Conservation (phyloP, 2,113 vertebrate genomes). For the Epinephelus lanceolatus region DNA sequence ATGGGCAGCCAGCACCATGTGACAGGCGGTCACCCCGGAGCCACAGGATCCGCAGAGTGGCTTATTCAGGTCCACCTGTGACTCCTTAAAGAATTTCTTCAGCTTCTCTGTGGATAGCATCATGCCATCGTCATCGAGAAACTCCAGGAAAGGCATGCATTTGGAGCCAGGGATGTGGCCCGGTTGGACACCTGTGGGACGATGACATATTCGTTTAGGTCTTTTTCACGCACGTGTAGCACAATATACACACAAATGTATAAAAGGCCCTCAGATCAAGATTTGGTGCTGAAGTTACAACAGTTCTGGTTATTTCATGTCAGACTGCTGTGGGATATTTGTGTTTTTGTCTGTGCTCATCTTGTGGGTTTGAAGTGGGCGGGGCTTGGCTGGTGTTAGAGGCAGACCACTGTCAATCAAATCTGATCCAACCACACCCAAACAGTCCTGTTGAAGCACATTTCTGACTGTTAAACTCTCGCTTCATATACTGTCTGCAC, state of each 20-base stretch:
- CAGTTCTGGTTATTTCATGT: background rate
- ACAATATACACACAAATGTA: no score
- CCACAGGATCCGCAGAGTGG: slow-evolving; percentile 88
- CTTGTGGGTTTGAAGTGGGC: no score
- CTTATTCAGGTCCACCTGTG: slow-evolving; percentile 83
- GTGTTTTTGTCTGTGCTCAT: background rate
- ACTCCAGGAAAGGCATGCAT: slow-evolving; percentile 52
- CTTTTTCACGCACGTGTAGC: background rate
- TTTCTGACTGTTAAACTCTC: no score
- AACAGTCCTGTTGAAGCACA: no score
- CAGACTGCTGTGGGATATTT: background rate
- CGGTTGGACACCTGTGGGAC: slow-evolving; percentile 32
- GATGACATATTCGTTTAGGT: background rate
- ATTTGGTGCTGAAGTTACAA: background rate
- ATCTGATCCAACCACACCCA: no score
- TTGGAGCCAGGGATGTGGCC: slow-evolving; percentile 57
- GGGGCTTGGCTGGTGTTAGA: no score
- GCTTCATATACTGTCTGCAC: no score
- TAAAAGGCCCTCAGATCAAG: background rate
- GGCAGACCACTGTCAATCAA: no score
- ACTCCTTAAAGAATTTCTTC: slow-evolving; percentile 45
- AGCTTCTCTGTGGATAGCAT: slow-evolving; percentile 50
- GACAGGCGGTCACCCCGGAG: slow-evolving; percentile 91
- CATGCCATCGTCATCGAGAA: slow-evolving; percentile 23
- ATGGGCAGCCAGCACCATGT: slow-evolving; percentile 88